These are phyloP conservation scores for Tokudaia muenninki DNA, from an alignment of 2,797 vertebrate species.

Conservation along the genomic window DNA sequence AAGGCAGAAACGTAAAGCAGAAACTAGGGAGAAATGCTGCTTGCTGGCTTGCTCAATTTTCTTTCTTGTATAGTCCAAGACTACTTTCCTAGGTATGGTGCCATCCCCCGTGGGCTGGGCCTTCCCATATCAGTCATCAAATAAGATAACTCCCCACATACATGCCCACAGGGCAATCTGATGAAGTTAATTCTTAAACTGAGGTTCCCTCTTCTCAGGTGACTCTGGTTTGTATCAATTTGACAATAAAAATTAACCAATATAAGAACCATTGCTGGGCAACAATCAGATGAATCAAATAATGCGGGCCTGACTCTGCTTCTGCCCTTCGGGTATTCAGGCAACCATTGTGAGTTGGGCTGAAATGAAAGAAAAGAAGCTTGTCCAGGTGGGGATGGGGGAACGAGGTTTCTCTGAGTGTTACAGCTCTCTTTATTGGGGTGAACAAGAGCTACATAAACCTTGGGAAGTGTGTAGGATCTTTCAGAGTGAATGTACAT, in stretches of 20 bases:
- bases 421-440: too few relatives aligned
- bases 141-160: neutral
- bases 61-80: neutral
- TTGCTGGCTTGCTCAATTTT: neutral
- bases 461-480: too few relatives aligned
- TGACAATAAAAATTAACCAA: neutral
- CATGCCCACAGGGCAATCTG: neutral
- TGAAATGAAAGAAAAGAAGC: too few relatives aligned
- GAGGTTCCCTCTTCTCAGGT: neutral
- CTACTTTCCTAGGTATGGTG: neutral
- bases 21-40: neutral
- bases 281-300: constrained; percentile 28
- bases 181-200: neutral
- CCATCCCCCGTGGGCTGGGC: neutral
- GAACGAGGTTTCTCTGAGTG: too few relatives aligned
- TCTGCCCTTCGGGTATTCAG: too few relatives aligned
- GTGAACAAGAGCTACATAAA: too few relatives aligned
- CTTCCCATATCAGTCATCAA: neutral
- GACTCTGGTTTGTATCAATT: neutral
- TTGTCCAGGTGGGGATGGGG: too few relatives aligned
- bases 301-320: too few relatives aligned
- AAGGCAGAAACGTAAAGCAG: neutral
- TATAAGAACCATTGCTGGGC: neutral
- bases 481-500: too few relatives aligned
- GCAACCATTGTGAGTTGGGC: too few relatives aligned